Evolutionary conservation across 1,140 invertebrate species (phyloP).

Genomic region (Zaprionus lachaisei): DNA sequence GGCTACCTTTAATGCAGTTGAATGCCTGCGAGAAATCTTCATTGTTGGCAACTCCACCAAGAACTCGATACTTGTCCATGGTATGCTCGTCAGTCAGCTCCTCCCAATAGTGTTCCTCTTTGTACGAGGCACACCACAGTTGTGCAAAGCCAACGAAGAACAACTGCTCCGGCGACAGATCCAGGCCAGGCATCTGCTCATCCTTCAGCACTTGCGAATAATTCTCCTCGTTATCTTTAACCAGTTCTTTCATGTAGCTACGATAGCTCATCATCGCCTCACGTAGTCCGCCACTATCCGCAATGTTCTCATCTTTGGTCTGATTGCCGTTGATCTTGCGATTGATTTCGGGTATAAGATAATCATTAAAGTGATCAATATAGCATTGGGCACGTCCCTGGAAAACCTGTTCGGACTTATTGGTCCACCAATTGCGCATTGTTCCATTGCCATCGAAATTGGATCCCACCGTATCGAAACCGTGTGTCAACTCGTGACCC

Average conservation of each 20-base stretch:
- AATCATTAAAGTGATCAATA: conserved; percentile 88
- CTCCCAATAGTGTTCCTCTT: conserved; percentile 73
- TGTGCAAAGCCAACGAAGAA: conserved; percentile 97
- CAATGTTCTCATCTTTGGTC: conserved; percentile 89
- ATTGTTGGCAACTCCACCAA: conserved; percentile 89
- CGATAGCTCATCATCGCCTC: conserved; percentile 94
- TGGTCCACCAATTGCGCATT: conserved; percentile 75
- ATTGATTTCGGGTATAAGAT: conserved; percentile 85
- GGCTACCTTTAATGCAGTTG: conserved; percentile 86
- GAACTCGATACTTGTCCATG: conserved; percentile 85
- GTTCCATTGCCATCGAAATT: conserved; percentile 52
- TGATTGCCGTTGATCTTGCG: conserved; percentile 86
- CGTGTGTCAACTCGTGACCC: conserved; percentile 79
- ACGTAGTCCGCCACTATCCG: conserved; percentile 94
- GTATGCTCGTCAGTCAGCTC: conserved; percentile 68
- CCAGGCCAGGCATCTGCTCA: conserved; percentile 91
- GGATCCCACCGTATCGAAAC: conserved; percentile 67
- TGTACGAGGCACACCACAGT: conserved; percentile 81
- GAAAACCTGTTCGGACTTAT: conserved; percentile 62
- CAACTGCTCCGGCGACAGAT: conserved; percentile 92
- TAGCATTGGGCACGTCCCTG: conserved; percentile 88
- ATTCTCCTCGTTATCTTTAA: conserved; percentile 78
- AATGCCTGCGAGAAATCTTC: conserved; percentile 87
- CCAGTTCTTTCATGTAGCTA: conserved; percentile 56
- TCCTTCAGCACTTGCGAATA: conserved; percentile 84